phyloP scores from a whole-genome alignment of 2,888 invertebrate genomes.

The Margaritifera margaritifera region DNA sequence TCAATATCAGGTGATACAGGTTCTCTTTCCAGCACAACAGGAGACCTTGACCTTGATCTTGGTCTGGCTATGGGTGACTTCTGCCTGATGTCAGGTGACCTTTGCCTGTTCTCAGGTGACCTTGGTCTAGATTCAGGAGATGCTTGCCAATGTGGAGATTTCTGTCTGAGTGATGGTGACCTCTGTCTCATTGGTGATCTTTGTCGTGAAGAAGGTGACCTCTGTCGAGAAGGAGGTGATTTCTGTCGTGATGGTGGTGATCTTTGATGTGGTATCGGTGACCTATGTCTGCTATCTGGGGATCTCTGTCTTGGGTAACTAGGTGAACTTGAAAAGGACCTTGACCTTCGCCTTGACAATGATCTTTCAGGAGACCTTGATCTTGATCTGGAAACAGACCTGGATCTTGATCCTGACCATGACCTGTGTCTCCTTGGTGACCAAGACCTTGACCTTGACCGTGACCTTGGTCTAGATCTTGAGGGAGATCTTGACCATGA shows the following conservation, averaged over 20 bases:
- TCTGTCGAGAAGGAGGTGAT: conserved; percentile 26
- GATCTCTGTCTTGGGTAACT: conserved; percentile 40
- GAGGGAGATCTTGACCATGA: conserved; percentile 33
- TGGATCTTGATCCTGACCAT: conserved; percentile 34
- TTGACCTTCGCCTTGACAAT: conserved; percentile 26
- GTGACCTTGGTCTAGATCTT: neutral
- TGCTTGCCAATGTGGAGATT: neutral
- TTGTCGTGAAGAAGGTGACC: neutral
- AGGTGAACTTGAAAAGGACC: conserved; percentile 30
- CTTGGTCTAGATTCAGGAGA: too few relatives aligned
- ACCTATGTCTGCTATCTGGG: conserved; percentile 17
- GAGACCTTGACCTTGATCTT: conserved; percentile 33
- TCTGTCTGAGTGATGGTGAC: conserved; percentile 14
- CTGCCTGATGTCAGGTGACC: too few relatives aligned
- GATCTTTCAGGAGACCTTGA: conserved; percentile 28
- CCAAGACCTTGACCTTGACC: conserved; percentile 12
- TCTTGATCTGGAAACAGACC: conserved; percentile 38
- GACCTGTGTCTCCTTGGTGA: conserved; percentile 12
- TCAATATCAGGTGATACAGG: conserved; percentile 6
- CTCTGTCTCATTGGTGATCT: conserved; percentile 5
- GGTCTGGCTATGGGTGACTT: too few relatives aligned
- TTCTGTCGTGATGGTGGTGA: conserved; percentile 17
- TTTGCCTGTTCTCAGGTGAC: too few relatives aligned
- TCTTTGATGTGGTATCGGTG: conserved; percentile 9
- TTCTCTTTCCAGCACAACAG: conserved; percentile 4